Conservation (phyloP, 2,888 invertebrate genomes). For the Heteropelma amictum region DNA sequence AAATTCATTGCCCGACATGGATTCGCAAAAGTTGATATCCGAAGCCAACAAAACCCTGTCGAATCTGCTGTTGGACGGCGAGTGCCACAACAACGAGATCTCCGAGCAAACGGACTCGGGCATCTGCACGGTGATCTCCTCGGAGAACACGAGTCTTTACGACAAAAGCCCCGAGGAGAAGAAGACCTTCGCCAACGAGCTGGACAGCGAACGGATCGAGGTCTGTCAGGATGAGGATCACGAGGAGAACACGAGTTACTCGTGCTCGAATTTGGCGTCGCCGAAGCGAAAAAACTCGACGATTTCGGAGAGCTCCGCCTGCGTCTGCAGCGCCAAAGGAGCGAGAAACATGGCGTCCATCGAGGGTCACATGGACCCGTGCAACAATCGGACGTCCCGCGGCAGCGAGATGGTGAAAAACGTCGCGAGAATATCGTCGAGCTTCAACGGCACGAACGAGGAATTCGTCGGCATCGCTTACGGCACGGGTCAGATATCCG, state of each 20-base stretch:
- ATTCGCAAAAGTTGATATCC: constrained; percentile 75
- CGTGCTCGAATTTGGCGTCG: constrained; percentile 73
- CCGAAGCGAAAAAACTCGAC: constrained; percentile 67
- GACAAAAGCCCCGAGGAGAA: constrained; percentile 76
- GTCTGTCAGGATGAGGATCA: constrained; percentile 61
- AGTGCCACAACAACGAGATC: constrained; percentile 80
- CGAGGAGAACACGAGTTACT: constrained; percentile 73
- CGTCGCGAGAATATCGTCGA: constrained; percentile 70
- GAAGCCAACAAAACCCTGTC: constrained; percentile 75
- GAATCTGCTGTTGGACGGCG: constrained; percentile 79
- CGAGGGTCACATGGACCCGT: constrained; percentile 62
- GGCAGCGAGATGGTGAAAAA: constrained; percentile 62
- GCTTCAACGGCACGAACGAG: constrained; percentile 73
- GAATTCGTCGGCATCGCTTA: constrained; percentile 75
- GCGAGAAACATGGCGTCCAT: constrained; percentile 58
- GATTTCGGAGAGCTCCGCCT: constrained; percentile 67
- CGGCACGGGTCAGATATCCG: constrained; percentile 73
- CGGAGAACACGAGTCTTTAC: constrained; percentile 84
- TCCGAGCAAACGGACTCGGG: constrained; percentile 85
- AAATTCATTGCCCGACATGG: constrained; percentile 74
- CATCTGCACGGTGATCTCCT: constrained; percentile 81
- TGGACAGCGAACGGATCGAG: constrained; percentile 59
- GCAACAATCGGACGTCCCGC: constrained; percentile 50
- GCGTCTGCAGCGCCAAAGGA: constrained; percentile 69
- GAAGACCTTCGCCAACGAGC: constrained; percentile 71